Evolutionary conservation across 2,113 vertebrate genomes (phyloP), one percentile per base, ranked within the genome.

Genomic region (Cyanoramphus novaezelandiae): DNA sequence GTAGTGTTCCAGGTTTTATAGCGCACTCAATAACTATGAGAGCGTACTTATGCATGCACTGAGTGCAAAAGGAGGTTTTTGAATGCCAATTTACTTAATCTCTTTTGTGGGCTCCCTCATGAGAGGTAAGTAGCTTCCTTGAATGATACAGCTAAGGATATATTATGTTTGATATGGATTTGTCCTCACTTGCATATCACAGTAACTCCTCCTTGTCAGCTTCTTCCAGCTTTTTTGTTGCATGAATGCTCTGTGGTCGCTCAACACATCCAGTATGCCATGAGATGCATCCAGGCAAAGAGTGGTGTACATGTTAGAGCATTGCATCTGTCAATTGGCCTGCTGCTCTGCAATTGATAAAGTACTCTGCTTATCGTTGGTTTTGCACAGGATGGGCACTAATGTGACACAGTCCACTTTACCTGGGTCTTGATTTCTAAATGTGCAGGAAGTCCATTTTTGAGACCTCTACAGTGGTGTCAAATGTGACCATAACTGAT

Each of bases 11-110:
- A 20, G 33, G 43, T 67, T 78, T 68, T 84, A 12, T 17, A 39
- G 50, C 37, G 52, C 10, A n/a, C 24, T 76, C 5, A 57, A 27
- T 57, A 84, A 41, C 47, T 27, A 27, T 12, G 57, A 68, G n/a
- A 52, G 19, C 6, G 2, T n/a, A 33, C 5, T 23, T 69, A 14
- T 1, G 23, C 27, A 29, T 4, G 17, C 17, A 10, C 35, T 0
- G 27, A 86, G 31, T 15, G 11, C 35, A 49, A 37, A 47, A 71
- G 31, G 57, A 33, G 82, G n/a, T 11, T 25, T 72, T 47, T 39
- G n/a, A 67, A 23, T 50, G 31, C n/a, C 15, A 3, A 2, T 7
- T 3, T n/a, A 28, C 60, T 53, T 74, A 67, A 84, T 20, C 7
- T 57, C 33, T 80, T 28, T 4, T 33, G 20, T 86, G 47, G 46